A percentile compares a stretch with the other conserved stretches of the same genome.
phyloP scores from a whole-genome alignment of 2,888 invertebrate genomes.

The Bombylius major region DNA sequence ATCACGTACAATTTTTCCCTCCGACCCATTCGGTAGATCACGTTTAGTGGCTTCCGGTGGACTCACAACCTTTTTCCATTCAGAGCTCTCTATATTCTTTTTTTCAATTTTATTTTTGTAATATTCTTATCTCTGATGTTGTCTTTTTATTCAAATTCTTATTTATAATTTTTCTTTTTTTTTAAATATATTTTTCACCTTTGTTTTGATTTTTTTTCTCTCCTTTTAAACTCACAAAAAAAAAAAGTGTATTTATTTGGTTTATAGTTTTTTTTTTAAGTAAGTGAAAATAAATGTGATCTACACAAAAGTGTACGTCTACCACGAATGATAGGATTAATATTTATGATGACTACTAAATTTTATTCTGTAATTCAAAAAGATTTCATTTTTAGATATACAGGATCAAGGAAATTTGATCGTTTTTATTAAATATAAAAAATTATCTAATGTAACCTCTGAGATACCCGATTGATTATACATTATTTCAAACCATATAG shows the following conservation, averaged over 20 bases:
- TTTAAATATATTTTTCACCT: no score
- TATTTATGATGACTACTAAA: not conserved
- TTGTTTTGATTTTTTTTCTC: no score
- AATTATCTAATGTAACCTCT: no score
- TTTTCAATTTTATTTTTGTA: not conserved
- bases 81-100: conserved; percentile 2
- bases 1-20: conserved; percentile 18
- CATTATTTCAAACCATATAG: no score
- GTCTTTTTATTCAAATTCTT: not conserved
- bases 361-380: not conserved
- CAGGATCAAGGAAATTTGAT: not conserved
- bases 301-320: no score
- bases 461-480: no score
- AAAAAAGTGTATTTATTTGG: no score
- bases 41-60: conserved; percentile 18
- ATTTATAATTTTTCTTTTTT: not conserved
- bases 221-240: no score
- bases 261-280: no score
- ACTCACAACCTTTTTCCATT: conserved; percentile 9
- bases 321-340: not conserved
- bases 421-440: not conserved
- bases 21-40: conserved; percentile 19
- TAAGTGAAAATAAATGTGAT: no score
- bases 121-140: not conserved
- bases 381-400: not conserved